Conservation (phyloP, 2,113 vertebrate genomes). For the Morone saxatilis region DNA sequence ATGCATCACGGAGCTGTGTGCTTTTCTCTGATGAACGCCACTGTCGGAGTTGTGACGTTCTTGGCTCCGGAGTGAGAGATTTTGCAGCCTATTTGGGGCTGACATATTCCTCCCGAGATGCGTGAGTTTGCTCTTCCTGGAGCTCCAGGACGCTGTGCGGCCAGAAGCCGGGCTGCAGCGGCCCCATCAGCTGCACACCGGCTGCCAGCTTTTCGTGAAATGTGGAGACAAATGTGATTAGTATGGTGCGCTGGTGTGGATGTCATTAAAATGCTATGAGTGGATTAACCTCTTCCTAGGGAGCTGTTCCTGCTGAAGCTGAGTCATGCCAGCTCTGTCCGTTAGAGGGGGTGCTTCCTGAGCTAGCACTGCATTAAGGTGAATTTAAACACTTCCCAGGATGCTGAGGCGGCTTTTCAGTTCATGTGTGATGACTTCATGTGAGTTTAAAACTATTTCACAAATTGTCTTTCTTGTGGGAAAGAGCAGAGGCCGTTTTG, state of each 20-base stretch:
- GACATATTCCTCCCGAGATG: slow-evolving; percentile 31
- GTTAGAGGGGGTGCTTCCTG: slow-evolving; percentile 61
- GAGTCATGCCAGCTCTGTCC: slow-evolving; percentile 11
- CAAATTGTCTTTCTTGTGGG: background rate
- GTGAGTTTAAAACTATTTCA: background rate
- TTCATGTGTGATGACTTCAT: background rate
- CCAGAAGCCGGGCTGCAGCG: background rate
- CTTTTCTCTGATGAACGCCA: background rate
- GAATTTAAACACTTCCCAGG: background rate
- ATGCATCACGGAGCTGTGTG: background rate
- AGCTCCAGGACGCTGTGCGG: slow-evolving; percentile 24
- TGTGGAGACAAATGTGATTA: slow-evolving; percentile 42
- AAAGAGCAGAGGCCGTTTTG: background rate
- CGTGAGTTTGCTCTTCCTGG: slow-evolving; percentile 20
- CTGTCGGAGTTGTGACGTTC: slow-evolving; percentile 42
- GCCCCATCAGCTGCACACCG: slow-evolving; percentile 14
- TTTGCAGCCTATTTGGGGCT: slow-evolving; percentile 2
- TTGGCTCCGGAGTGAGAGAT: slow-evolving; percentile 17
- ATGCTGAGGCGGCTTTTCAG: background rate
- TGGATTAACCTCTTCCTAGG: slow-evolving; percentile 64
- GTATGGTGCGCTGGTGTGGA: slow-evolving; percentile 53
- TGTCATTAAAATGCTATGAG: slow-evolving; percentile 70
- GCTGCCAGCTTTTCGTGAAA: slow-evolving; percentile 16
- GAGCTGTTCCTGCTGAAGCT: slow-evolving; percentile 40
- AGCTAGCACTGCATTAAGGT: slow-evolving; percentile 14